Conservation (phyloP, 2,797 vertebrate species). For the Spinus pinus region DNA sequence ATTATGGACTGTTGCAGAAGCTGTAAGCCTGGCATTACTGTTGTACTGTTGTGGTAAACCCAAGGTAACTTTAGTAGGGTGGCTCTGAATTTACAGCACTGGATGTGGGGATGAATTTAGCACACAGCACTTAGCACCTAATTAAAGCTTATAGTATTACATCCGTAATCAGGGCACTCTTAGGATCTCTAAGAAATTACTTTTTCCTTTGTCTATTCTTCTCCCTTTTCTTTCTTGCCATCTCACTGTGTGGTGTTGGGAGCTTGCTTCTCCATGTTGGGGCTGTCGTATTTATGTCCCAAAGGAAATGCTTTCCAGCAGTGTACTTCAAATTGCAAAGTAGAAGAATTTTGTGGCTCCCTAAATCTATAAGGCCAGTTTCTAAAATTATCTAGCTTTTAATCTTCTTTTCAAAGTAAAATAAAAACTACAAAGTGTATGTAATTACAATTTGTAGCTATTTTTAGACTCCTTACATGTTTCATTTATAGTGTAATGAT, state of each 20-base stretch:
- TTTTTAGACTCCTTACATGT: conserved; percentile 55
- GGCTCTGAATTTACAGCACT: conserved; percentile 7
- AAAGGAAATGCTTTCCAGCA: conserved; percentile 24
- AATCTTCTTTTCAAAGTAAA: conserved; percentile 52
- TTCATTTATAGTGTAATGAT: conserved; percentile 37
- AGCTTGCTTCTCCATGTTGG: not conserved
- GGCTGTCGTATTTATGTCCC: not conserved
- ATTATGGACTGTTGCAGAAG: not conserved
- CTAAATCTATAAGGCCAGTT: conserved; percentile 47
- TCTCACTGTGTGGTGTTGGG: not conserved
- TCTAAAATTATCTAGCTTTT: conserved; percentile 39
- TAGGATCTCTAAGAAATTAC: conserved; percentile 17
- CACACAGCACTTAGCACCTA: conserved; percentile 44
- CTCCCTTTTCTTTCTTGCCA: not conserved
- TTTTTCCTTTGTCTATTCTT: conserved; percentile 22
- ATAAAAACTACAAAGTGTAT: conserved; percentile 33
- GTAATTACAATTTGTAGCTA: conserved; percentile 50
- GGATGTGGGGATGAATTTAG: conserved; percentile 19
- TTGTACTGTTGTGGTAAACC: not conserved
- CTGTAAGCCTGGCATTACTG: not conserved
- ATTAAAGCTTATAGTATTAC: conserved; percentile 62
- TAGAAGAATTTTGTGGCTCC: conserved; percentile 50
- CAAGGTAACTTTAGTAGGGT: not conserved
- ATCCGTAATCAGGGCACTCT: conserved; percentile 9
- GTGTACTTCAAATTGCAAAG: not conserved